Conservation (phyloP, 2,888 invertebrate genomes). For the Tetragonula carbonaria region DNA sequence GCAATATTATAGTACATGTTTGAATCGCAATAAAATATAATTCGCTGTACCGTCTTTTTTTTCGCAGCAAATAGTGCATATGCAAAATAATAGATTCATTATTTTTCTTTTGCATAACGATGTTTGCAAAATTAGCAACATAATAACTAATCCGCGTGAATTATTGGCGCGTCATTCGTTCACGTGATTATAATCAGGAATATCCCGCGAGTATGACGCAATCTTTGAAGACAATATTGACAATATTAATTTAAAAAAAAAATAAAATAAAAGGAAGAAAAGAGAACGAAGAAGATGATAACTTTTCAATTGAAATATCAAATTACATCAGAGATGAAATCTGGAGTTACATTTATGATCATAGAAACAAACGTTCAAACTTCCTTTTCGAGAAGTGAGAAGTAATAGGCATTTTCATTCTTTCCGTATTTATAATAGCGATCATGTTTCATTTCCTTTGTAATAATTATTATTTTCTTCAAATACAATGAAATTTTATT, state of each 20-base stretch:
- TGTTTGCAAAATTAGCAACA: not conserved
- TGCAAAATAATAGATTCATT: not conserved
- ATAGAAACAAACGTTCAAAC: not conserved
- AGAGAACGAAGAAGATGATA: no score
- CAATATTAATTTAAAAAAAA: not conserved
- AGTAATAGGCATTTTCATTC: not conserved
- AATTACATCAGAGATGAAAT: not conserved
- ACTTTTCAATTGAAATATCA: not conserved
- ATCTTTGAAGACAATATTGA: slow-evolving; percentile 4
- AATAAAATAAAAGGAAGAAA: not conserved
- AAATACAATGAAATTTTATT: not conserved
- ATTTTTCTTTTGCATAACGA: not conserved
- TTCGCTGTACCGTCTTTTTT: not conserved
- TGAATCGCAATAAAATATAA: not conserved
- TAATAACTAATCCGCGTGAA: slow-evolving; percentile 7
- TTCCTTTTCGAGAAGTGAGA: not conserved
- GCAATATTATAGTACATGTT: not conserved
- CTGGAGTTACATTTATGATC: not conserved
- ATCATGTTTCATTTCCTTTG: not conserved
- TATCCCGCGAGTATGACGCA: slow-evolving; percentile 5
- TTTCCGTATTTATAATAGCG: no score
- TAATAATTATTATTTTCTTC: not conserved
- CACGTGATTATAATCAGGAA: slow-evolving; percentile 11
- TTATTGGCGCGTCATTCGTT: not conserved
- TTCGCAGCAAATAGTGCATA: not conserved